Base-by-base conservation (phyloP, 2,888 invertebrate genomes). In the Drosophila quasianomalipes region DNA sequence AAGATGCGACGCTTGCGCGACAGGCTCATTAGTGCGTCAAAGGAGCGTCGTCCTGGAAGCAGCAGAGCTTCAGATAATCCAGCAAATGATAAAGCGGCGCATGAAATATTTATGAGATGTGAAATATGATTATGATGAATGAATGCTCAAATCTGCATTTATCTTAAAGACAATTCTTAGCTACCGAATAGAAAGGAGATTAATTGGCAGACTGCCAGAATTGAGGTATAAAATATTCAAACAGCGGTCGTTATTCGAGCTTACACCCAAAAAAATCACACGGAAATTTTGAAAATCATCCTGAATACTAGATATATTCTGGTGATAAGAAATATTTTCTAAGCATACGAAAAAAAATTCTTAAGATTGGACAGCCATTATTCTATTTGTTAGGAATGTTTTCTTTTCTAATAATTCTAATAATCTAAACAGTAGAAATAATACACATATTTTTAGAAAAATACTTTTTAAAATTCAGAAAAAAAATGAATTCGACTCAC, bases 1-100 rank as follows among this genome's bases (percentile, higher is more conserved):
- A 93, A 79, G 10, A 93, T 84, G 49, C 93, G 91, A 4, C 92
- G 91, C 49, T 92, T 93, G 19, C 92, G 92, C 65, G 93, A 91
- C 49, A 93, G 72, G 47, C 91, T 89, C 91, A 92, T 92, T 30
- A 92, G 69, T 0, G 93, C 91, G 69, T 92, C 92, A 19, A 93
- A 71, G 28, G 92, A 92, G 19, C 91, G 75, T 51, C 92, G 91
- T 78, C 92, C 93, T 93, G 91, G 85, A 92, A 92, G 81, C 78
- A 92, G 82, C 79, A 92, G 85, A 54, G 91, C 92, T 92, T 59
- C 70, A 57, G 92, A 58, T 69, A 61, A 22, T 53, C 69, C 68
- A 57, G 55, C 66, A 39, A 49, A 33, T 3, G 5, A 53, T 4
- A 41, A 61, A 5, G 12, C 37, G 44, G 26, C 41, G 26, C 62